Base-by-base conservation (phyloP, 2,888 invertebrate species). In the Pachydiplax longipennis region DNA sequence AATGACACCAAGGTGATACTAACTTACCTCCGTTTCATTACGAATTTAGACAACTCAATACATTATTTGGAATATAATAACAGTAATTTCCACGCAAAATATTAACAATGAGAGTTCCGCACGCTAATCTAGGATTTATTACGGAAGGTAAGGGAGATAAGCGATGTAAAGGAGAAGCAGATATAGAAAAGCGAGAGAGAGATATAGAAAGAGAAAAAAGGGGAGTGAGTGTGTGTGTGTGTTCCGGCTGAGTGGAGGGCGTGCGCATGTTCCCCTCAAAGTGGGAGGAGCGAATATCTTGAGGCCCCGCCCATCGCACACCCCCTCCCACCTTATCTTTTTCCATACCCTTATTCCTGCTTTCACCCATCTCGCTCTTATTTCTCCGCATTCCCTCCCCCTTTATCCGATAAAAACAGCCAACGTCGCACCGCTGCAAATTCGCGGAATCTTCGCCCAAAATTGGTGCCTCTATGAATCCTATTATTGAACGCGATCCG, bases 271-370 rank as follows among this genome's bases (percentile, higher is more conserved):
- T 87, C 25, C 61, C 37, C 61, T 61, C 37, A 61, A 65, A 65
- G 87, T 87, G 87, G 87, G 87, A 61, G 87, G 87, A 65, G 87
- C 87, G 65, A 87, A 87, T 37, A 37, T 40, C n/a, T 53, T 83
- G 35, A 61, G 18, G 87, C 87, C 87, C 87, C 87, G 87, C 87
- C 87, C 87, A 87, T 37, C n/a, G 2, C 87, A 61, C 40, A 37
- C 87, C 61, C n/a, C 87, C 61, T 37, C 53, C 58, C 61, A 53
- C 61, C 65, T 35, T 31, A 53, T 22, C 58, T 35, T 22, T 31
- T 58, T 22, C 35, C 31, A 35, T 61, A 61, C 15, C 22, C 61
- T n/a, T n/a, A 18, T 58, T 37, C 87, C 37, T 2, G 22, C 58
- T 40, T 44, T 44, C 81, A 4, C 48, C 58, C 40, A 8, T 31